Evolutionary conservation across 1,140 invertebrate species (phyloP), one percentile per base, ranked within the genome.

Genomic region (Pseudoatta argentina): DNA sequence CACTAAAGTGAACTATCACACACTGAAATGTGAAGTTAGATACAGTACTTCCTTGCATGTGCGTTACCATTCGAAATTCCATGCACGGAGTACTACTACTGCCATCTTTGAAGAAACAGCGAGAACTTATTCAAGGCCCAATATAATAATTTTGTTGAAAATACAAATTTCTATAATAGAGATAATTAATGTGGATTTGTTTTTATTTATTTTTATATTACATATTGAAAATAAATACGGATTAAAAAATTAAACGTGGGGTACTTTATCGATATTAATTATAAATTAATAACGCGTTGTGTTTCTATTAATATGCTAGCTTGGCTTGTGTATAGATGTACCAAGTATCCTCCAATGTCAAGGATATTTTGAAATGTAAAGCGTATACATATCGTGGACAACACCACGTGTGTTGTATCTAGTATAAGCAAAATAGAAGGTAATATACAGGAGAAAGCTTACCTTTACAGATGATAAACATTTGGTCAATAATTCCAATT

Each of bases 301-400:
- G 1, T 55, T 48, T 82, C 18, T 30, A 30, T 73, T n/a, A 48
- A 48, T 44, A 61, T 10, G 0, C 39, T 59, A 27, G 14, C 14
- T 1, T 53, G 24, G 3, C 1, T 6, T 73, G 34, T 24, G 18
- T 51, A 18, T 27, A 3, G 27, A 21, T 73, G 12, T 44, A 61
- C 24, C 14, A 57, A 27, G 24, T 51, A 21, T 44, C 21, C 39
- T 21, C 12, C 24, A 48, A 51, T 48, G 39, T 83, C 24, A 73
- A n/a, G 24, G 14, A 75, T 51, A 61, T 61, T 75, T 82, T 75
- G n/a, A 73, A 83, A 75, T 16, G 14, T 51, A 48, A 73, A 73
- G 6, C 8, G 8, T 12, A 12, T 44, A 44, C 0, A 44, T 10
- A 61, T 82, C 34, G 24, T 14, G 8, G 6, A 51, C 16, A 18